These are phyloP conservation scores for Pipra filicauda DNA, from an alignment of 2,113 vertebrate species.

Conservation along the genomic window DNA sequence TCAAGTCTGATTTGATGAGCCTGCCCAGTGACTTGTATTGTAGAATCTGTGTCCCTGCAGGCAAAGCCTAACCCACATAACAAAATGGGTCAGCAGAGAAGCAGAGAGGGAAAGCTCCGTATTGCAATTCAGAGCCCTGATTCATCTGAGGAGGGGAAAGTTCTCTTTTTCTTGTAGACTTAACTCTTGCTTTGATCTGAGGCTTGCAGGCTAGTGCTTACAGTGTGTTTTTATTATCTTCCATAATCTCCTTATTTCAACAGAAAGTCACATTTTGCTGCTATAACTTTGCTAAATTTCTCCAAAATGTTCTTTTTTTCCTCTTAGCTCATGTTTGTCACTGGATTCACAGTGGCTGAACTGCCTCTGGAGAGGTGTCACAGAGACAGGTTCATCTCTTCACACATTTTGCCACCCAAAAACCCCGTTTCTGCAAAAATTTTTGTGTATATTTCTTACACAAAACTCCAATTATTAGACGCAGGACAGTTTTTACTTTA, in stretches of 20 bases:
- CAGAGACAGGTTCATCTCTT: neutral
- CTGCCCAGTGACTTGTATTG: slow-evolving; percentile 31
- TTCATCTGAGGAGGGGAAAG: neutral
- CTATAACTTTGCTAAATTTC: neutral
- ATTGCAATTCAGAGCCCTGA: neutral
- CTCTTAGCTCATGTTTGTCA: neutral
- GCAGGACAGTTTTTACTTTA: neutral
- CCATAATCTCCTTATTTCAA: neutral
- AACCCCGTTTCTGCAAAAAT: neutral
- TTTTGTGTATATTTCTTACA: neutral
- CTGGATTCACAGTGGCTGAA: neutral
- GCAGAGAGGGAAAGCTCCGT: neutral
- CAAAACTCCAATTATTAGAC: neutral
- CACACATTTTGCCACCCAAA: neutral
- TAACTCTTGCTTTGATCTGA: slow-evolving; percentile 2
- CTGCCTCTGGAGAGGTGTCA: neutral
- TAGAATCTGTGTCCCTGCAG: slow-evolving; percentile 7
- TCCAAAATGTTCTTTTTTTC: neutral
- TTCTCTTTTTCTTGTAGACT: neutral
- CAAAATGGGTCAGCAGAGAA: slow-evolving; percentile 52
- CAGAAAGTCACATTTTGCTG: neutral
- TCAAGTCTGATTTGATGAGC: slow-evolving; percentile 1
- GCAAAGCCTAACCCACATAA: slow-evolving; percentile 60
- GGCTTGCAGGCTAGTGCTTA: neutral
- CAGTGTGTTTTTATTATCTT: neutral